These are phyloP conservation scores for Paralichthys olivaceus DNA, from an alignment of 2,113 vertebrate species.

Conservation along the genomic window DNA sequence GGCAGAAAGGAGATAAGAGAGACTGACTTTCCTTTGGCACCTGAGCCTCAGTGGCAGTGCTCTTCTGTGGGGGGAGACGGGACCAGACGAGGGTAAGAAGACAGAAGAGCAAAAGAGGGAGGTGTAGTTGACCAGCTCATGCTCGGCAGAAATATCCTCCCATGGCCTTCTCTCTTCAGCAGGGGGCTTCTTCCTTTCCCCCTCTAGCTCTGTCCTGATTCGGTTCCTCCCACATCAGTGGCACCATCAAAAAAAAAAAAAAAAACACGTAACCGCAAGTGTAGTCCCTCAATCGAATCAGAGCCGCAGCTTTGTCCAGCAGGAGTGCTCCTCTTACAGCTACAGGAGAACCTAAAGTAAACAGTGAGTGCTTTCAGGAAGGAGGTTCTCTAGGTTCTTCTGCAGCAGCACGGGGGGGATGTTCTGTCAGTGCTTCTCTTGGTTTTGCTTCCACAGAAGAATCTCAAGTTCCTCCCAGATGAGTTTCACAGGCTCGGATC, in stretches of 20 bases:
- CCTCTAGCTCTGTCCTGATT: constrained; percentile 47
- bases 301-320: constrained; percentile 23
- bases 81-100: constrained; percentile 38
- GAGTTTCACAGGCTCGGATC: constrained; percentile 69
- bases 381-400: constrained; percentile 50
- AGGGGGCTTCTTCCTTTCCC: constrained; percentile 12
- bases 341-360: constrained; percentile 36
- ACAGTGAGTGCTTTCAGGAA: constrained; percentile 44
- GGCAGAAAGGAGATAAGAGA: constrained; percentile 39
- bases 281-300: constrained; percentile 25
- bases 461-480: constrained; percentile 50
- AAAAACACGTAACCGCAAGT: constrained; percentile 34
- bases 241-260: constrained; percentile 20
- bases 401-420: constrained; percentile 25
- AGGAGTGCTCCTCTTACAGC: constrained; percentile 27
- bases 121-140: constrained; percentile 41
- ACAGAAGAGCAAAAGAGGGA: constrained; percentile 46
- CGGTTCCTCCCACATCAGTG: constrained; percentile 51
- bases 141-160: constrained; percentile 44
- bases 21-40: constrained; percentile 69
- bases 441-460: constrained; percentile 55
- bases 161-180: constrained; percentile 20
- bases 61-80: constrained; percentile 60
- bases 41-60: constrained; percentile 69
- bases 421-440: constrained; percentile 28